These are phyloP conservation scores for Phortica magna DNA, from an alignment of 2,888 invertebrate genomes.

Conservation along the genomic window DNA sequence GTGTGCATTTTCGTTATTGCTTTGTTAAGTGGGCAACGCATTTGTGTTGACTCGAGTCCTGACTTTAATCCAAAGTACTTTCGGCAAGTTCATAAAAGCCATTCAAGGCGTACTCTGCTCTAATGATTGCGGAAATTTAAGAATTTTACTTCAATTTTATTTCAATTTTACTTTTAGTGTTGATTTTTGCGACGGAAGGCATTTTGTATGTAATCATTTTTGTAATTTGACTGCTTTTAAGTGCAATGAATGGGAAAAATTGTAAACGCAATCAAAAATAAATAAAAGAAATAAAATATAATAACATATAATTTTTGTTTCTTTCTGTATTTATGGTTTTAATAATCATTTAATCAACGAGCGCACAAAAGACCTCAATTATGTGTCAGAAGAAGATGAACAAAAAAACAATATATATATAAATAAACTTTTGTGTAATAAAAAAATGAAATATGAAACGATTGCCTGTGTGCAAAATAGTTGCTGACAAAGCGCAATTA, in stretches of 20 bases:
- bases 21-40: constrained; percentile 15
- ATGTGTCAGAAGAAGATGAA: background rate
- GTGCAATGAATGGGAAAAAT: background rate
- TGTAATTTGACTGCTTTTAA: background rate
- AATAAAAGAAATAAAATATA: background rate
- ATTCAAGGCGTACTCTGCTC: background rate
- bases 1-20: constrained; percentile 21
- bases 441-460: constrained; percentile 16
- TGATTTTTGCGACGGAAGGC: no score
- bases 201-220: background rate
- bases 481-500: constrained; percentile 35
- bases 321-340: background rate
- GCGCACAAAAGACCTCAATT: constrained; percentile 6
- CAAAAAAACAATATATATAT: background rate
- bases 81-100: background rate
- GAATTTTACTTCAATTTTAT: background rate
- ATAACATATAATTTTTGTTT: no score
- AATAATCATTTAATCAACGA: background rate
- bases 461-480: background rate
- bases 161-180: no score
- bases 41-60: background rate
- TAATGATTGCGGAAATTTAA: background rate
- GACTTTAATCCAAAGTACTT: background rate
- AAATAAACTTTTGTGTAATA: no score
- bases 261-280: background rate